Conservation (phyloP, 2,888 invertebrate species). For the Phytoseiulus persimilis region DNA sequence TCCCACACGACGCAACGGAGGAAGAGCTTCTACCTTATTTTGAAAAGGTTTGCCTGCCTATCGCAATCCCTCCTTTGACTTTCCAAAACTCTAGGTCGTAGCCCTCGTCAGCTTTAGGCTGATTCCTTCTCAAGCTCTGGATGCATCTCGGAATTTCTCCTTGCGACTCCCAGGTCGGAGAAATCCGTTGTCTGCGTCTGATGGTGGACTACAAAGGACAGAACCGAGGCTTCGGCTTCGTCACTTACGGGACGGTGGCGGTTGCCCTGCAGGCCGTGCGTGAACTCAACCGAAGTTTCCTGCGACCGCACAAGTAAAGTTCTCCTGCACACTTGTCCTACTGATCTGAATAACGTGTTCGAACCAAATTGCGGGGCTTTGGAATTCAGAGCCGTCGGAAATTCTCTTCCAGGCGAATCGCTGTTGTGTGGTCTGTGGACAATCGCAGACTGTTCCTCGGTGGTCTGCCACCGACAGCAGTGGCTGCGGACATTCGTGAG, state of each 20-base stretch:
- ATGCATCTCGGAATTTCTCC: too few species aligned
- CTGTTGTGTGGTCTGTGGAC: background rate
- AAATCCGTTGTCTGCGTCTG: background rate
- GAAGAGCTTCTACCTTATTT: background rate
- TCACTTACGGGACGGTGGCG: background rate
- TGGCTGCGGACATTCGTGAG: background rate
- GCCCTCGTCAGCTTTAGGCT: too few species aligned
- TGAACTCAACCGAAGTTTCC: background rate
- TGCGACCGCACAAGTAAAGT: background rate
- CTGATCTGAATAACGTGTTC: too few species aligned
- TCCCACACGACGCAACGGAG: constrained; percentile 1
- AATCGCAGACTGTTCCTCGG: constrained; percentile 15
- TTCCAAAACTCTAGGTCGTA: too few species aligned
- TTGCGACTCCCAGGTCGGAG: background rate
- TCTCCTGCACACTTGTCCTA: too few species aligned
- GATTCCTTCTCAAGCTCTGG: too few species aligned
- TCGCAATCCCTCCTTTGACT: too few species aligned
- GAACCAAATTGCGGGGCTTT: too few species aligned
- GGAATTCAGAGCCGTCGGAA: too few species aligned
- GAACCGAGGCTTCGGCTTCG: constrained; percentile 12
- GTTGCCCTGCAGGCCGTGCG: background rate
- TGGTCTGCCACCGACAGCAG: background rate
- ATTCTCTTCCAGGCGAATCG: constrained; percentile 20
- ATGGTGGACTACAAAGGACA: constrained; percentile 16
- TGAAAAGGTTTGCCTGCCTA: too few species aligned